Percentiles rank a stretch among this genome's conserved stretches.
Evolutionary conservation across 2,113 vertebrate genomes (phyloP).

Genomic region (Gymnarchus niloticus): DNA sequence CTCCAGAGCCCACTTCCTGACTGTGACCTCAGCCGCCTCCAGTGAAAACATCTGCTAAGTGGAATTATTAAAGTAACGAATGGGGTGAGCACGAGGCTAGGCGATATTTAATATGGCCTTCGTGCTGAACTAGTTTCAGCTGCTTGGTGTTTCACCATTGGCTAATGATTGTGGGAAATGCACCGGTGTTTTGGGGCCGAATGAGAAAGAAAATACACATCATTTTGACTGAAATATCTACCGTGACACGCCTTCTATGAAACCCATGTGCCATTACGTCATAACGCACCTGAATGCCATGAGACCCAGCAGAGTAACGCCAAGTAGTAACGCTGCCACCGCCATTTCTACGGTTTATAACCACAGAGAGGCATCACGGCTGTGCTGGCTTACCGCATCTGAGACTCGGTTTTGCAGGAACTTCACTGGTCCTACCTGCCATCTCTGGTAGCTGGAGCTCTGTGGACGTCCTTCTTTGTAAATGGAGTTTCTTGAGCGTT

Average conservation of each 20-base stretch:
- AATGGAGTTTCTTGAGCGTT: not conserved
- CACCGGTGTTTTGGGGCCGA: not conserved
- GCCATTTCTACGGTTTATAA: not conserved
- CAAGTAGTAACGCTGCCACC: not conserved
- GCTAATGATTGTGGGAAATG: conserved; percentile 8
- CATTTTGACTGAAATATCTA: conserved; percentile 5
- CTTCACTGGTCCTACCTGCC: conserved; percentile 62
- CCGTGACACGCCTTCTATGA: not conserved
- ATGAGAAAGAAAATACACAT: conserved; percentile 3
- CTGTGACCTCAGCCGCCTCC: conserved; percentile 29
- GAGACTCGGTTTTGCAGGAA: not conserved
- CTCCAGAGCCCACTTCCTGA: conserved; percentile 7
- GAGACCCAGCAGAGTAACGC: not conserved
- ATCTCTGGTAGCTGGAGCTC: conserved; percentile 48
- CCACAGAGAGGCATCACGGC: not conserved
- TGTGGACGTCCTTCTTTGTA: not conserved
- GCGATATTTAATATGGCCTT: conserved; percentile 36
- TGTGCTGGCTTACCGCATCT: not conserved
- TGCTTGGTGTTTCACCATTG: conserved; percentile 20
- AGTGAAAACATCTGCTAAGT: conserved; percentile 38
- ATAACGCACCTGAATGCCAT: not conserved
- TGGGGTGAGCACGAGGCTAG: conserved; percentile 26
- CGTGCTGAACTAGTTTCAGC: conserved; percentile 25
- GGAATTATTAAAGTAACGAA: conserved; percentile 41
- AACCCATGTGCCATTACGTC: not conserved